Conservation (phyloP, 2,113 vertebrate genomes). For the Riparia riparia region DNA sequence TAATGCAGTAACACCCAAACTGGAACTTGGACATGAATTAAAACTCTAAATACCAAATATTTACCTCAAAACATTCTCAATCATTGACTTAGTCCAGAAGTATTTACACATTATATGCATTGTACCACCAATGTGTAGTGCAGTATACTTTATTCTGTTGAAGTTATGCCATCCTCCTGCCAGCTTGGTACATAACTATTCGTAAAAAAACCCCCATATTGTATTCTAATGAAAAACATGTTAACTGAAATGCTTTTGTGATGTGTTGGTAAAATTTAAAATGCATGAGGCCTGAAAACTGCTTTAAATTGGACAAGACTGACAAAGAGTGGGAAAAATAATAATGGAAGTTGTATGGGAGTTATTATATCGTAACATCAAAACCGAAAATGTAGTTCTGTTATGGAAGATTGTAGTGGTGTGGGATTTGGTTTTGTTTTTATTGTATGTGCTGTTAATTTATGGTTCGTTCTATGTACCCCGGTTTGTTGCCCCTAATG, state of each 20-base stretch:
- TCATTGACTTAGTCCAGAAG: background rate
- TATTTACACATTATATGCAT: background rate
- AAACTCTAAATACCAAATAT: background rate
- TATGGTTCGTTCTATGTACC: no score
- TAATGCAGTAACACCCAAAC: background rate
- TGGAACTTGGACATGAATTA: background rate
- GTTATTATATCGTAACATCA: background rate
- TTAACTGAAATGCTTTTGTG: background rate
- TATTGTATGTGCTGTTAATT: no score
- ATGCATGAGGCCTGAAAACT: background rate
- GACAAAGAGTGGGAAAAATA: background rate
- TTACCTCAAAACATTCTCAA: background rate
- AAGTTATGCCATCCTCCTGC: background rate
- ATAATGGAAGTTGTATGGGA: background rate
- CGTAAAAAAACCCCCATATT: background rate
- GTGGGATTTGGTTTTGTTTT: no score
- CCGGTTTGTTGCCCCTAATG: no score
- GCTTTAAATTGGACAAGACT: background rate
- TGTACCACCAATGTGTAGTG: background rate
- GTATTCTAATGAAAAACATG: background rate
- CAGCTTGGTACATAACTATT: background rate
- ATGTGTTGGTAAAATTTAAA: background rate
- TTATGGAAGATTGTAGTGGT: background rate
- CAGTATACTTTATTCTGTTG: background rate
- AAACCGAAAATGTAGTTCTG: fast-evolving